Base-by-base conservation (phyloP, 1,140 invertebrate species). In the Formica selysi region DNA sequence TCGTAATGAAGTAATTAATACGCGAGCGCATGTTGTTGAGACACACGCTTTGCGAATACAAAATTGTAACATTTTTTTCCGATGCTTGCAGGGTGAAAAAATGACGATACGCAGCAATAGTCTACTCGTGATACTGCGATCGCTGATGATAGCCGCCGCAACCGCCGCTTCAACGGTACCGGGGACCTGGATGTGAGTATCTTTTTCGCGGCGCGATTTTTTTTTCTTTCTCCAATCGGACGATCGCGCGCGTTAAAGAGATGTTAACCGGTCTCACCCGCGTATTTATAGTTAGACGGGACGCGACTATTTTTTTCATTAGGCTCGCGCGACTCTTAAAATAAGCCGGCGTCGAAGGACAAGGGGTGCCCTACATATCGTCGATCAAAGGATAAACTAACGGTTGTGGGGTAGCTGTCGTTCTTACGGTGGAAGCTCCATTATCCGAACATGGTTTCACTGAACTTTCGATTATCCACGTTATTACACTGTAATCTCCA, bases 161-260 rank as follows among this genome's bases (percentile, higher is more conserved):
- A 62, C 32, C 44, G 41, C 29, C 87, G 16, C 48, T 51, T 90
- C 86, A 32, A 89, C 88, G 8, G 57, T 65, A 57, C 81, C 90
- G 13, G 91, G 90, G 54, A 91, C 91, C 32, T 91, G 91, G 91
- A 91, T 91, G 91, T 91, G 38, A 91, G 91, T 91, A 91, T 65
- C 8, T 16, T 26, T 59, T 67, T 74, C 16, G 8, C 19, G 38
- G 7, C 22, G 19, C 11, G 7, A 32, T 44, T 44, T 73, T 32
- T 26, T 38, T 51, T 41, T 29, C 32, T 19, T 51, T 26, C 22
- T 71, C 22, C 36, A 22, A 38, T 57, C 73, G 11, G 0, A 3
- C 48, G 59, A 59, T 76, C 67, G 44, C 38, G 38, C 38, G 7
- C 38, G 41, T 44, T 44, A 44, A 44, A 44, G 57, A 86, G 61